Evolutionary conservation across 2,888 invertebrate species (phyloP).

Genomic region (Oasisia sp.): DNA sequence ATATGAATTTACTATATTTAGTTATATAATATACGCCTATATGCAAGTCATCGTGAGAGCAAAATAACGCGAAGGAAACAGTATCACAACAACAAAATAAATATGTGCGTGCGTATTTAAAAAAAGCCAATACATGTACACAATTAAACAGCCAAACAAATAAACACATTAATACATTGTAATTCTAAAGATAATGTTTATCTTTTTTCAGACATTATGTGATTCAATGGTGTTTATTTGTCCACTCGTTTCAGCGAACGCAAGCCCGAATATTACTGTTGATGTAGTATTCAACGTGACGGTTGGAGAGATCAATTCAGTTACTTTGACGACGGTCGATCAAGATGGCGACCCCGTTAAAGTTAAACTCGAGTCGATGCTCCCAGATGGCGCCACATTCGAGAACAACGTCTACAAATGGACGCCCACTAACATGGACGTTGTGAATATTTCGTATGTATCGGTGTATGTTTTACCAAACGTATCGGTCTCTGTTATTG

Average conservation of each 20-base stretch:
- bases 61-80: not conserved
- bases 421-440: not conserved
- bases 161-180: not conserved
- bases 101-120: not conserved
- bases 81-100: not conserved
- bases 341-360: not conserved
- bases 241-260: not conserved
- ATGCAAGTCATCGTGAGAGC: not conserved
- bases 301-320: not conserved
- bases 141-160: not conserved
- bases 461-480: not conserved
- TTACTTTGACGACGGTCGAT: not conserved
- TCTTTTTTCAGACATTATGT: not conserved
- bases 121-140: not conserved
- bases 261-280: not conserved
- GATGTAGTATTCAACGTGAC: not conserved
- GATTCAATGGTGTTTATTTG: not conserved
- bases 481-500: not conserved
- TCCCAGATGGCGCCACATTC: not conserved
- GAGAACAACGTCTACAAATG: not conserved
- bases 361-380: not conserved
- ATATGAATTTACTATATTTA: not conserved
- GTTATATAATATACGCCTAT: not conserved
- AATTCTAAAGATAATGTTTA: no score
- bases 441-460: not conserved